Conservation (phyloP, 2,113 vertebrate genomes). For the Candoia aspera region DNA sequence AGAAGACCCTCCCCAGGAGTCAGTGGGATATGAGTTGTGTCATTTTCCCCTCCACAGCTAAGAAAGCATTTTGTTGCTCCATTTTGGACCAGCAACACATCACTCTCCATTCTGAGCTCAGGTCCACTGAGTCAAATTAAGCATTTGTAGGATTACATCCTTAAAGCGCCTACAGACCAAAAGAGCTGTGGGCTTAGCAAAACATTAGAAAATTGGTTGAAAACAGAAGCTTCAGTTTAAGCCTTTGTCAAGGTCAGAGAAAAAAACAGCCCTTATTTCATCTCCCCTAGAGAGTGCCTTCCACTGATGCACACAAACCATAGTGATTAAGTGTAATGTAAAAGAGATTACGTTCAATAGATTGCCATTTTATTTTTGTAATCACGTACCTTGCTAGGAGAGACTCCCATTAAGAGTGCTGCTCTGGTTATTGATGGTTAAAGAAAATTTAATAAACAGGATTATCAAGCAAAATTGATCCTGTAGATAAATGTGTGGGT, state of each 20-base stretch:
- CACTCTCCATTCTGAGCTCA: not conserved
- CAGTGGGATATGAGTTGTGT: not conserved
- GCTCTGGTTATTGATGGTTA: not conserved
- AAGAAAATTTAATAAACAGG: not conserved
- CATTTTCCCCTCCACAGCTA: not conserved
- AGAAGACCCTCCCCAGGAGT: not conserved
- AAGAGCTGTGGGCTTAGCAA: conserved; percentile 9
- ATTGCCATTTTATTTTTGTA: conserved; percentile 22
- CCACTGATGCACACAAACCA: conserved; percentile 16
- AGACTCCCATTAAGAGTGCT: not conserved
- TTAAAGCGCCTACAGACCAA: not conserved
- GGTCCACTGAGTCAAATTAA: conserved; percentile 4
- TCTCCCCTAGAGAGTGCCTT: conserved; percentile 14
- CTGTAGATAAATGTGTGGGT: not conserved
- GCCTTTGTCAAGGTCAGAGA: conserved; percentile 29
- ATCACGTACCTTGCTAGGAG: not conserved
- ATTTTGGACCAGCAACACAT: not conserved
- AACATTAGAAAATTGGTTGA: conserved; percentile 23
- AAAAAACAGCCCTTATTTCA: conserved; percentile 6
- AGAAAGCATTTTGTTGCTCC: not conserved
- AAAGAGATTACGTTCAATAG: conserved; percentile 28
- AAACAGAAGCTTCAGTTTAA: conserved; percentile 28
- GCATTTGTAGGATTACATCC: conserved; percentile 10
- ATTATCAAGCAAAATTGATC: conserved; percentile 7
- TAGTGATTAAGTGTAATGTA: conserved; percentile 19